Evolutionary conservation across 2,888 invertebrate species (phyloP).

Genomic region (Camptogramma bilineatum): DNA sequence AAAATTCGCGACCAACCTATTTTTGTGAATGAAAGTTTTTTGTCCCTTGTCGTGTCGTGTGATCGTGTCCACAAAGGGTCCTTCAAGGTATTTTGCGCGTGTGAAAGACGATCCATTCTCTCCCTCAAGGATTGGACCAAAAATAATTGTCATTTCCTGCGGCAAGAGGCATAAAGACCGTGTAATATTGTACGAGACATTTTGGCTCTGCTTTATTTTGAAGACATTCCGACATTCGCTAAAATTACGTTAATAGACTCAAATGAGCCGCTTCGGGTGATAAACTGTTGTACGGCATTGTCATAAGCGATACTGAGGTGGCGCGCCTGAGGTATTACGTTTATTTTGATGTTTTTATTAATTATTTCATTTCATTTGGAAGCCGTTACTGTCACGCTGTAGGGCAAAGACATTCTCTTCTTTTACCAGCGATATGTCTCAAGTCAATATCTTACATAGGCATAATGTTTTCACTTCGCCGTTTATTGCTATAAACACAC

Average conservation of each 20-base stretch:
- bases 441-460: neutral
- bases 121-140: constrained; percentile 73
- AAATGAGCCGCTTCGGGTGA: constrained; percentile 59
- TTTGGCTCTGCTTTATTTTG: constrained; percentile 47
- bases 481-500: neutral
- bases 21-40: constrained; percentile 83
- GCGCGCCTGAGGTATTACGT: constrained; percentile 21
- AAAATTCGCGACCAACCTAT: constrained; percentile 79
- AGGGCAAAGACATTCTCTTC: neutral
- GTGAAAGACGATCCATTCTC: constrained; percentile 81
- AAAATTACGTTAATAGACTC: constrained; percentile 55
- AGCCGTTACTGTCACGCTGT: neutral
- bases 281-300: constrained; percentile 35
- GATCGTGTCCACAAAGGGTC: constrained; percentile 70
- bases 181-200: constrained; percentile 46
- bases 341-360: neutral
- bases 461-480: neutral
- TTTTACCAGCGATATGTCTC: neutral
- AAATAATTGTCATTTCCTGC: constrained; percentile 86
- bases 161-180: constrained; percentile 64
- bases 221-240: constrained; percentile 57
- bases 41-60: constrained; percentile 56
- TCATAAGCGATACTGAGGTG: constrained; percentile 32
- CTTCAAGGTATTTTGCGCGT: constrained; percentile 81
- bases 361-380: neutral